A percentile compares a stretch with the other conserved stretches of the same genome.
Conservation (phyloP, 37 sponge, comb jelly and placozoan genomes). For the Beroe ovata region DNA sequence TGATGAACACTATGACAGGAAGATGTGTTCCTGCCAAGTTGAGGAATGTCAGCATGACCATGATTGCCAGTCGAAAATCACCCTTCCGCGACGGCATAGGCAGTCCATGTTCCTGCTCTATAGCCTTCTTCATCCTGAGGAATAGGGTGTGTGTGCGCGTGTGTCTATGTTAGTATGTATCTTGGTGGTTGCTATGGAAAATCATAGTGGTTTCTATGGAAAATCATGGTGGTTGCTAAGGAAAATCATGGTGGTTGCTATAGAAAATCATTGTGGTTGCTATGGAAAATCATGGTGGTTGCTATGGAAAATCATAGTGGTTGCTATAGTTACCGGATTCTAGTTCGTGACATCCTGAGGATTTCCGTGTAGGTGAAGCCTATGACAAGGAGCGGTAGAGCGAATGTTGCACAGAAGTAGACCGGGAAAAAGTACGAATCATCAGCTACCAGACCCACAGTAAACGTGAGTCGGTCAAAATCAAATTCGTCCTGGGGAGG, state of each 20-base stretch:
- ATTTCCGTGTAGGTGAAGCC: background rate
- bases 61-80: constrained; percentile 21
- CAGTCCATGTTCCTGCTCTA: constrained; percentile 53
- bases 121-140: constrained; percentile 26
- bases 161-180: no score
- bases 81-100: constrained; percentile 30
- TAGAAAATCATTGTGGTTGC: no score
- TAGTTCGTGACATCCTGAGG: background rate
- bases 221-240: no score
- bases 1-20: constrained; percentile 31
- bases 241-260: no score
- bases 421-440: constrained; percentile 15
- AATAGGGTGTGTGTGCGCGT: background rate
- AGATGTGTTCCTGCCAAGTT: constrained; percentile 42
- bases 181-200: no score
- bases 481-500: constrained; percentile 15
- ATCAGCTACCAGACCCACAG: background rate
- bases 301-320: no score
- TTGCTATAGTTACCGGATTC: constrained; percentile 29
- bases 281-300: no score
- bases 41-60: constrained; percentile 46
- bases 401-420: background rate
- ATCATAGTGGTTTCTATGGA: no score
- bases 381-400: constrained; percentile 16
- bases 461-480: constrained; percentile 26